These are phyloP conservation scores for Drosophila meridiana DNA, from an alignment of 2,888 invertebrate species.

Conservation along the genomic window DNA sequence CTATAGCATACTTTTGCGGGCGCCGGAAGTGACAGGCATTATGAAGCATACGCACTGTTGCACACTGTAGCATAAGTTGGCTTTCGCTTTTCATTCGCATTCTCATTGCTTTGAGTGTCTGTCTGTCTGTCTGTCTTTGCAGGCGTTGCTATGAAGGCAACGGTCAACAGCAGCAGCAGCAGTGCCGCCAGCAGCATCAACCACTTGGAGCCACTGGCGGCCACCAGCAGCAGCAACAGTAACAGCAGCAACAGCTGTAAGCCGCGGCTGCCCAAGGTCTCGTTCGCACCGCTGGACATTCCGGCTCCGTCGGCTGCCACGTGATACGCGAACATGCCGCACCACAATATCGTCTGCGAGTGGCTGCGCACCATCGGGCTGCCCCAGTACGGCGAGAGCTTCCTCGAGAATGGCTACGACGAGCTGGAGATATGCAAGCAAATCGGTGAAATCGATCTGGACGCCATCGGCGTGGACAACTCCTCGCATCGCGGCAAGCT, in stretches of 20 bases:
- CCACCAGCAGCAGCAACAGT: constrained; percentile 34
- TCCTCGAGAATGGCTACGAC: constrained; percentile 98
- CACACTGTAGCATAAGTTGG: constrained; percentile 30
- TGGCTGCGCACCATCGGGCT: constrained; percentile 96
- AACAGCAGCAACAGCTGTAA: constrained; percentile 54
- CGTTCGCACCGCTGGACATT: constrained; percentile 82
- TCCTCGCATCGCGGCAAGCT: constrained; percentile 92
- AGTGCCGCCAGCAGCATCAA: constrained; percentile 49
- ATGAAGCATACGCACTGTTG: constrained; percentile 66
- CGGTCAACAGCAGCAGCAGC: constrained; percentile 65
- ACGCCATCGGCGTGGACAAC: constrained; percentile 96
- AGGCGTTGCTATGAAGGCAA: constrained; percentile 83
- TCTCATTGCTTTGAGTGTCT: too few species aligned
- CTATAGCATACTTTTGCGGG: constrained; percentile 25
- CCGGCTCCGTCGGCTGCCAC: constrained; percentile 67
- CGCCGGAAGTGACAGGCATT: constrained; percentile 34
- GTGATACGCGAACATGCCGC: constrained; percentile 83
- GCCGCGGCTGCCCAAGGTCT: constrained; percentile 80
- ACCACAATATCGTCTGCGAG: constrained; percentile 93
- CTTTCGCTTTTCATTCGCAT: constrained; percentile 13
- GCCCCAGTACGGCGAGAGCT: constrained; percentile 95
- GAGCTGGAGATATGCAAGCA: constrained; percentile 98
- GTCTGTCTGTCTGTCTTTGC: constrained; percentile 9
- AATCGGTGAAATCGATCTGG: constrained; percentile 97
- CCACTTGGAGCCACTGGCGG: constrained; percentile 62